phyloP scores from a whole-genome alignment of 2,888 invertebrate genomes.

The Scaptomyza cyrtandrae region DNA sequence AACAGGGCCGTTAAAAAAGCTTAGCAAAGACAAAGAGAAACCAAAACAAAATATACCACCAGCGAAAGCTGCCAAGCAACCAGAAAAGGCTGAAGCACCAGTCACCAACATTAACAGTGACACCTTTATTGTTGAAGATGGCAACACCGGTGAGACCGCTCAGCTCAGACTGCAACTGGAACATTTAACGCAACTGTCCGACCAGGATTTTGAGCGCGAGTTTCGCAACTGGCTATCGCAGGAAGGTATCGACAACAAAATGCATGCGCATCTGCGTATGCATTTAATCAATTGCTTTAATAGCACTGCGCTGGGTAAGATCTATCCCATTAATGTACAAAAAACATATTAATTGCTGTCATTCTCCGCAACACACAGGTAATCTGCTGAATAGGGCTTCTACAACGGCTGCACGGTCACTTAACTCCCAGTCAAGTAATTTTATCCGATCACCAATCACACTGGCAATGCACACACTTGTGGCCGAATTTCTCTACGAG shows the following conservation, averaged over 20 bases:
- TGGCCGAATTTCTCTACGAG: slow-evolving; percentile 83
- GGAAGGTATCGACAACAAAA: slow-evolving; percentile 79
- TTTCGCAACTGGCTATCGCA: slow-evolving; percentile 83
- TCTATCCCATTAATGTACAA: neutral
- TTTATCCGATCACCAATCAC: slow-evolving; percentile 76
- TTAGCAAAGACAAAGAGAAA: slow-evolving; percentile 2
- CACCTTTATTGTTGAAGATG: neutral
- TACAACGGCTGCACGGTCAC: slow-evolving; percentile 1
- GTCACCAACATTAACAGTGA: neutral
- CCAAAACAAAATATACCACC: neutral
- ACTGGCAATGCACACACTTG: slow-evolving; percentile 81
- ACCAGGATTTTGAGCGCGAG: slow-evolving; percentile 81
- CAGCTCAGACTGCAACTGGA: slow-evolving; percentile 66
- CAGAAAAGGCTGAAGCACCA: neutral
- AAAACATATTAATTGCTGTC: neutral
- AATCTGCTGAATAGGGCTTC: slow-evolving; percentile 44
- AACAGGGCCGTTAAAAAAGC: neutral
- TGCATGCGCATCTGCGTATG: slow-evolving; percentile 82
- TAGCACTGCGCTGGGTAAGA: slow-evolving; percentile 81
- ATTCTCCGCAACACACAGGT: slow-evolving; percentile 23
- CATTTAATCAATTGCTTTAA: slow-evolving; percentile 82
- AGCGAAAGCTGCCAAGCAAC: neutral
- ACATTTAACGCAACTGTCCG: slow-evolving; percentile 79
- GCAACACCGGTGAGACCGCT: slow-evolving; percentile 18
- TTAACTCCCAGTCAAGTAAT: slow-evolving; percentile 7